A percentile compares a stretch with the other conserved stretches of the same genome.
Conservation (phyloP, 2,797 vertebrate genomes). For the Acestrorhynchus altus region DNA sequence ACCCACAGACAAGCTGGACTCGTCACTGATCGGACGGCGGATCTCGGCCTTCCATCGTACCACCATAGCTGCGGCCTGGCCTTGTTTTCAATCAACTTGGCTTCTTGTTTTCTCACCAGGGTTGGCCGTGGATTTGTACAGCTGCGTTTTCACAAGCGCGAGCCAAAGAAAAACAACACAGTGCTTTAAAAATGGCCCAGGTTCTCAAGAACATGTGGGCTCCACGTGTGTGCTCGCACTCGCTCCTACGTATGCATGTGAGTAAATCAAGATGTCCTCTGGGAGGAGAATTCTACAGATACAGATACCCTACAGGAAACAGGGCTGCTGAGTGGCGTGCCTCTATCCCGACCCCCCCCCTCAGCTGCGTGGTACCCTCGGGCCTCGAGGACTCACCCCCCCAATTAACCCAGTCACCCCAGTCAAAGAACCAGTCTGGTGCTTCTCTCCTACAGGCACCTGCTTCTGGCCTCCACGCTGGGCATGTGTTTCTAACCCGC, state of each 20-base stretch:
- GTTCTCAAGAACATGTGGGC: constrained; percentile 54
- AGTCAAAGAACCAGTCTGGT: constrained; percentile 45
- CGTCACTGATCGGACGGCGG: constrained; percentile 29
- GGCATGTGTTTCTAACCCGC: constrained; percentile 84
- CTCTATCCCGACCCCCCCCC: constrained; percentile 66
- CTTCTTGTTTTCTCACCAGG: constrained; percentile 45
- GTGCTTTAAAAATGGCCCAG: constrained; percentile 43
- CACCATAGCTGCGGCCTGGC: constrained; percentile 27
- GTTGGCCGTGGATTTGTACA: constrained; percentile 48
- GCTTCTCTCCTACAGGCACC: constrained; percentile 74
- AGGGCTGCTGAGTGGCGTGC: constrained; percentile 64
- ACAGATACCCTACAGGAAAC: constrained; percentile 66
- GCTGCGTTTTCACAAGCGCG: constrained; percentile 49
- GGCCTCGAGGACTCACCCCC: constrained; percentile 70
- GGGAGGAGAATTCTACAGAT: constrained; percentile 28
- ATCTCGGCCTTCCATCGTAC: constrained; percentile 31
- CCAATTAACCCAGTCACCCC: constrained; percentile 71
- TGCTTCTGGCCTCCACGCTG: constrained; percentile 72
- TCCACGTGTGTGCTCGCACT: constrained; percentile 50
- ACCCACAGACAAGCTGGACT: constrained; percentile 47
- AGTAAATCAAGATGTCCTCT: constrained; percentile 47
- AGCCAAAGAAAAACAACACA: constrained; percentile 46
- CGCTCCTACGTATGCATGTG: constrained; percentile 29
- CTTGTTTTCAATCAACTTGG: constrained; percentile 49
- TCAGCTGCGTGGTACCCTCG: constrained; percentile 66